A percentile compares a stretch with the other conserved stretches of the same genome.
These are phyloP conservation scores for Pandemis cinnamomeana DNA, from an alignment of 2,888 invertebrate species.

Conservation along the genomic window DNA sequence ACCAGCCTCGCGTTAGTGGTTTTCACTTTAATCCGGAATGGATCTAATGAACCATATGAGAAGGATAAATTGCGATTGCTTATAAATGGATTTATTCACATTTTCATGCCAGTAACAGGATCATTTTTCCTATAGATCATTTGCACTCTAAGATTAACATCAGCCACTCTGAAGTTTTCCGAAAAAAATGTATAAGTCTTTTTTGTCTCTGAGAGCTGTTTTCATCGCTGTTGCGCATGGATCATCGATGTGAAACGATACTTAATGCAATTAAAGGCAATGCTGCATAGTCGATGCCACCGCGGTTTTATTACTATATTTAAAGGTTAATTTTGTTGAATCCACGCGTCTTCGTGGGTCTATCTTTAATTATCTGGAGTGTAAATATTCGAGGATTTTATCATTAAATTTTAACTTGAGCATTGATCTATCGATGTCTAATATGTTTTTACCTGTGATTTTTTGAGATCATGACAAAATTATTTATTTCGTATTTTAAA, in stretches of 20 bases:
- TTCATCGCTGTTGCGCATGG: too few species aligned
- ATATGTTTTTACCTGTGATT: constrained; percentile 57
- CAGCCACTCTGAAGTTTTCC: too few species aligned
- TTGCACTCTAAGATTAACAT: too few species aligned
- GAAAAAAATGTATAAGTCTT: too few species aligned
- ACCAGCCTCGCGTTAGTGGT: background rate
- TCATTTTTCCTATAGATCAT: background rate
- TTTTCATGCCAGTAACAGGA: background rate
- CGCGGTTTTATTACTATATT: too few species aligned
- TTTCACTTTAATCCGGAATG: background rate
- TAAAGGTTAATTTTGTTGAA: too few species aligned
- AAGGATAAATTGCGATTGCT: background rate
- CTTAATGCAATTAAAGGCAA: too few species aligned
- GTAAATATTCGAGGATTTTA: background rate
- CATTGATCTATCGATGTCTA: background rate
- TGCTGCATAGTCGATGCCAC: too few species aligned
- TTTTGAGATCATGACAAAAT: constrained; percentile 63
- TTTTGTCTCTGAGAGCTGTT: too few species aligned
- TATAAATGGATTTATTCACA: background rate
- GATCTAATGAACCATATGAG: background rate
- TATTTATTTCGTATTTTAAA: constrained; percentile 59
- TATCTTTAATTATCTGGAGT: too few species aligned
- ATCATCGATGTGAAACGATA: too few species aligned
- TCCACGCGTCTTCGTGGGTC: too few species aligned
- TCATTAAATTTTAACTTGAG: background rate